These are phyloP conservation scores for Hyperoplus lanceolatus DNA, from an alignment of 2,797 vertebrate species.

Conservation along the genomic window DNA sequence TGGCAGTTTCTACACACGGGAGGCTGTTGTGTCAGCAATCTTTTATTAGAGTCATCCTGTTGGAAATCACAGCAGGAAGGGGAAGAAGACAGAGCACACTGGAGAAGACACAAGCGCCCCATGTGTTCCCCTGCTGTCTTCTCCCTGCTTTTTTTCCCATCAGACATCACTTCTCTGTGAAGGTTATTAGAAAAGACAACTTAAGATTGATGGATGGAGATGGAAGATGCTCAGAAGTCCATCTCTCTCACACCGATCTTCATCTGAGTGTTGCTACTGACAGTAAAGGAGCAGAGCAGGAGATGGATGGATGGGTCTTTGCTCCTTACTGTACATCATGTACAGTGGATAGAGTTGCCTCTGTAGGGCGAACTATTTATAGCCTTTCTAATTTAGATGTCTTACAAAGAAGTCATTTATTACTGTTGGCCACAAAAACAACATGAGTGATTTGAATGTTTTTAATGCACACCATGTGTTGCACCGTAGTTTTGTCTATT, in stretches of 20 bases:
- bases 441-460: constrained; percentile 48
- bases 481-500: constrained; percentile 42
- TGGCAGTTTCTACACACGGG: constrained; percentile 60
- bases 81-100: constrained; percentile 19
- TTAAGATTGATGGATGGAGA: constrained; percentile 75
- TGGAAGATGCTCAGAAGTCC: constrained; percentile 64
- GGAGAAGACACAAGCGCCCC: constrained; percentile 37
- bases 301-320: constrained; percentile 71
- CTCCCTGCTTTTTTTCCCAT: constrained; percentile 47
- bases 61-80: constrained; percentile 63
- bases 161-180: constrained; percentile 66
- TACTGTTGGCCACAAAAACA: constrained; percentile 41
- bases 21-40: constrained; percentile 80
- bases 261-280: constrained; percentile 67
- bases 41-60: constrained; percentile 77
- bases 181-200: constrained; percentile 76
- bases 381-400: constrained; percentile 22
- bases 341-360: constrained; percentile 78
- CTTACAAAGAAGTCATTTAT: constrained; percentile 44
- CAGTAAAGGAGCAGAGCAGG: constrained; percentile 55
- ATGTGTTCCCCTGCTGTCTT: constrained; percentile 41
- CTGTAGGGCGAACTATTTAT: constrained; percentile 39
- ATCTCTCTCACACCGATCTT: constrained; percentile 78
- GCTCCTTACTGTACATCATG: constrained; percentile 81
- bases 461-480: constrained; percentile 37